Evolutionary conservation across 2,888 invertebrate genomes (phyloP), one percentile per base, ranked within the genome.

Genomic region (Agonopterix alstromeriana): DNA sequence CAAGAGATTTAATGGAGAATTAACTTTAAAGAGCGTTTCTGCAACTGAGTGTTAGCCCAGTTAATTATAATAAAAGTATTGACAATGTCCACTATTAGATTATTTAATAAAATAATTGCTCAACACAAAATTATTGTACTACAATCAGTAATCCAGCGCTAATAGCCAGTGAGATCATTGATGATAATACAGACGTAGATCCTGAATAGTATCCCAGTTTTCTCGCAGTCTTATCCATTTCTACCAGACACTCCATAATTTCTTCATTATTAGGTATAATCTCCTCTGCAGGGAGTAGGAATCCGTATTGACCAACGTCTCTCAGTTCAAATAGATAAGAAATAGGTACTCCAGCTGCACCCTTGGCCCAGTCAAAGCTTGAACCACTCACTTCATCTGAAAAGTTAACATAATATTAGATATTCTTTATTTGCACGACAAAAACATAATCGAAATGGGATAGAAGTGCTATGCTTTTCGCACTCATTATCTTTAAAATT

Each of bases 281-380:
- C 52, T 88, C 76, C 0, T 73, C 71, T 1, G 84, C 52, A 0
- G 91, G 91, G 2, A 92, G 70, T 1, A 90, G 58, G 69, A 92
- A 92, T 0, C 92, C 92, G 53, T 77, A 82, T 5, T 62, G 54
- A 0, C 91, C 91, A 0, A 71, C 70, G 58, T 92, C 92, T 11
- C 91, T 66, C 1, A 92, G 75, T 61, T 92, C 92, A 40, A 91
- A 86, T 0, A 91, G 87, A 58, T 85, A 90, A 0, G 90, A 73
- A 47, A 91, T 87, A 0, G 90, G 90, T 1, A 91, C 73, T 0
- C 89, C 80, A 1, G 82, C 81, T 0, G 70, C 77, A 0, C 87
- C 90, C 58, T 91, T 89, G 0, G 87, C 91, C 89, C 90, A 92
- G 61, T 92, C 92, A 46, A 84, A 80, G 48, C 83, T 84, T 5